Conservation (phyloP, 1,140 invertebrate genomes). For the Magallana ariakensis region DNA sequence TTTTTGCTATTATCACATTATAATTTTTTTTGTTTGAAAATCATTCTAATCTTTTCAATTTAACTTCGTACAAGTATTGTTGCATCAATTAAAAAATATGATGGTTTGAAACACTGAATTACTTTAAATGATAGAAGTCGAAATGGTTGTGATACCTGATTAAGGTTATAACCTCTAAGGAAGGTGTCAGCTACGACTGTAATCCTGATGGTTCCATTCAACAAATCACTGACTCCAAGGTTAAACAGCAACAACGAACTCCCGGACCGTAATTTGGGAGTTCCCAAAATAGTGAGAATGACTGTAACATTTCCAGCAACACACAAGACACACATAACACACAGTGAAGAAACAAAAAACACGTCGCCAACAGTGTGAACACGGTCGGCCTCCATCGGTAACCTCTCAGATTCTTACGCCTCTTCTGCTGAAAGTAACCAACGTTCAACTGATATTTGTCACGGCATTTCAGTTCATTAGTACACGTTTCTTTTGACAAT, state of each 20-base stretch:
- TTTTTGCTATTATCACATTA: too few species aligned
- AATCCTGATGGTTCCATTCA: slow-evolving; percentile 29
- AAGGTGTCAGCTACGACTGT: slow-evolving; percentile 6
- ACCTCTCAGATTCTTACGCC: background rate
- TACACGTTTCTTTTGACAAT: background rate
- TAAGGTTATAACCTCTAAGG: background rate
- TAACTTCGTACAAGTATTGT: too few species aligned
- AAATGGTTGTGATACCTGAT: slow-evolving; percentile 8
- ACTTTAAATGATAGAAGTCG: background rate
- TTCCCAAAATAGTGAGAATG: slow-evolving; percentile 41
- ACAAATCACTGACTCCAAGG: slow-evolving; percentile 33
- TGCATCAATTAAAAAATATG: too few species aligned
- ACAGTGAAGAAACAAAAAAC: slow-evolving; percentile 1
- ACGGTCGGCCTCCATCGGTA: background rate
- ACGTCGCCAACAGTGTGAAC: background rate
- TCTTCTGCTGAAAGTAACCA: background rate
- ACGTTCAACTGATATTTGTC: slow-evolving; percentile 9
- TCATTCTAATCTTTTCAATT: too few species aligned
- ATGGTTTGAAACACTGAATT: too few species aligned
- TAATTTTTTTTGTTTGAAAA: too few species aligned
- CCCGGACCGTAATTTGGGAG: slow-evolving; percentile 25
- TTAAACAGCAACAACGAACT: slow-evolving; percentile 44
- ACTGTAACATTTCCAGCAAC: slow-evolving; percentile 33
- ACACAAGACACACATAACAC: slow-evolving; percentile 30
- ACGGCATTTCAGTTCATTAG: background rate